Evolutionary conservation across 2,797 vertebrate species (phyloP).

Genomic region (Harpagifer antarcticus): DNA sequence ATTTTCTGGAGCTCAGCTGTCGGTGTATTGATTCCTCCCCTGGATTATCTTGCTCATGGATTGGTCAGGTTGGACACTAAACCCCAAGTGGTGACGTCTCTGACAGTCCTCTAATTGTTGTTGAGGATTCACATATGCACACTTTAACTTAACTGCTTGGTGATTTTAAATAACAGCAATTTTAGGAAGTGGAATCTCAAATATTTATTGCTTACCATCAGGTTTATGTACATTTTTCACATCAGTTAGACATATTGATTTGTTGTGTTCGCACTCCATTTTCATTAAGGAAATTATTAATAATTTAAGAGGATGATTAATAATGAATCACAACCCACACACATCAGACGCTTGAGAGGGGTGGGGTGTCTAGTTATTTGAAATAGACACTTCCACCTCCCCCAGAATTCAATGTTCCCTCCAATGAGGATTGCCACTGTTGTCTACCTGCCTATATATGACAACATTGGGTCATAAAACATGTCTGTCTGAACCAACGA

Average conservation of each 20-base stretch:
- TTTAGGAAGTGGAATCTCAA: not conserved
- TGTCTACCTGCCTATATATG: constrained; percentile 64
- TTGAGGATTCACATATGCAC: constrained; percentile 35
- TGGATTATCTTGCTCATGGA: constrained; percentile 56
- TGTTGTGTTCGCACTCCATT: constrained; percentile 50
- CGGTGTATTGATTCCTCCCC: constrained; percentile 79
- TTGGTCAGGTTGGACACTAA: constrained; percentile 53
- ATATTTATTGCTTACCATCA: constrained; percentile 14
- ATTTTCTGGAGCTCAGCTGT: constrained; percentile 79
- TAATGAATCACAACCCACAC: constrained; percentile 67
- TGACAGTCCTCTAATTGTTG: constrained; percentile 44
- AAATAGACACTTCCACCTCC: constrained; percentile 53
- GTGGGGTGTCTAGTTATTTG: constrained; percentile 42
- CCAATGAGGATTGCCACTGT: constrained; percentile 56
- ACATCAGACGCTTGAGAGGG: constrained; percentile 59
- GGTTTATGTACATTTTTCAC: constrained; percentile 26
- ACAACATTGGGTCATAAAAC: constrained; percentile 74
- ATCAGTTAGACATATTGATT: constrained; percentile 67
- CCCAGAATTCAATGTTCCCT: constrained; percentile 47
- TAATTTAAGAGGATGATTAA: constrained; percentile 56
- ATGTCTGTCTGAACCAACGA: constrained; percentile 72
- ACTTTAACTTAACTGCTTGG: constrained; percentile 12
- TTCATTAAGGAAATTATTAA: constrained; percentile 71
- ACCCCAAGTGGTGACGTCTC: constrained; percentile 37
- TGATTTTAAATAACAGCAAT: constrained; percentile 14